These are phyloP conservation scores for Acrobasis consociella DNA, from an alignment of 2,888 invertebrate species.

Conservation along the genomic window DNA sequence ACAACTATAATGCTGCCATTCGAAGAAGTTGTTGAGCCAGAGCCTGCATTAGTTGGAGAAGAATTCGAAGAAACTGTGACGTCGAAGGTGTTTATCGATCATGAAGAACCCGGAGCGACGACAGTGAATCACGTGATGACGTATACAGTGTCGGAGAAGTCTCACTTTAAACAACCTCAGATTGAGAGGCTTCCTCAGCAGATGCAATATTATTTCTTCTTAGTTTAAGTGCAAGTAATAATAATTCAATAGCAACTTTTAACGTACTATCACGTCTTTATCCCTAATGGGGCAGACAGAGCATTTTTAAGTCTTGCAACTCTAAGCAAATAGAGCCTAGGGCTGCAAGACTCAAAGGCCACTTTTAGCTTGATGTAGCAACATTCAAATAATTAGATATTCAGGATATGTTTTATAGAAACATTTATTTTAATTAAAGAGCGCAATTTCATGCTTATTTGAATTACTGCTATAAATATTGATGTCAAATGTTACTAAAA, in stretches of 20 bases:
- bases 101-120: conserved; percentile 62
- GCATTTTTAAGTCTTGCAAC: too few species aligned
- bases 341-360: too few species aligned
- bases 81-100: conserved; percentile 64
- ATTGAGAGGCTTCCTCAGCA: conserved; percentile 69
- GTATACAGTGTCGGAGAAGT: conserved; percentile 68
- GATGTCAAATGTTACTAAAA: too few species aligned
- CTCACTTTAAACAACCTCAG: conserved; percentile 66
- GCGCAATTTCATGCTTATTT: too few species aligned
- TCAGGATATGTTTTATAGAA: too few species aligned
- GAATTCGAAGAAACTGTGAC: conserved; percentile 70
- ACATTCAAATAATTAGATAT: too few species aligned
- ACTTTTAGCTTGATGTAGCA: too few species aligned
- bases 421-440: too few species aligned
- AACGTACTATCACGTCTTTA: too few species aligned
- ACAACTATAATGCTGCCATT: conserved; percentile 44
- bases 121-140: conserved; percentile 72
- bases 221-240: conserved; percentile 47
- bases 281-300: too few species aligned
- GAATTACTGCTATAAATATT: too few species aligned
- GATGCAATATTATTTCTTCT: conserved; percentile 69
- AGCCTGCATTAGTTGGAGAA: conserved; percentile 67
- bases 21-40: conserved; percentile 52
- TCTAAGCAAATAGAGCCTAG: too few species aligned
- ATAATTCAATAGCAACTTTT: conserved; percentile 11